Evolutionary conservation across 2,113 vertebrate species (phyloP).

Genomic region (Peromyscus californicus): DNA sequence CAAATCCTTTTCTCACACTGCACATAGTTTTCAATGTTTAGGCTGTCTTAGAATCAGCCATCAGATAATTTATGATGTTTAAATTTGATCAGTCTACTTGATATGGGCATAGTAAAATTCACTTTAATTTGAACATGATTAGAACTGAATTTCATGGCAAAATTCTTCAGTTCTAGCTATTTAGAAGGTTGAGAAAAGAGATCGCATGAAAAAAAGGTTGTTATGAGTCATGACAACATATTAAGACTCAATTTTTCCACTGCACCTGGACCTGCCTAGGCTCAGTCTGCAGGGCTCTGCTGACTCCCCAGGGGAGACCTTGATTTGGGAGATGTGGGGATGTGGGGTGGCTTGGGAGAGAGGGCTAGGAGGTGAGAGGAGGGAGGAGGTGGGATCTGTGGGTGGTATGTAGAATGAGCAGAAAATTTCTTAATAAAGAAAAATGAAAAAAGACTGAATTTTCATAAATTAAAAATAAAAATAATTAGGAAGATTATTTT

Average conservation of each 20-base stretch:
- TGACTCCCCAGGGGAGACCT: too few relatives aligned
- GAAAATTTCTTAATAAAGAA: too few relatives aligned
- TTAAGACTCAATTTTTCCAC: too few relatives aligned
- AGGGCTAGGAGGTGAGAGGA: too few relatives aligned
- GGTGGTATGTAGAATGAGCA: too few relatives aligned
- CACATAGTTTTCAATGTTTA: background rate
- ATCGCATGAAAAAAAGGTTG: background rate
- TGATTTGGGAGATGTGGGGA: too few relatives aligned
- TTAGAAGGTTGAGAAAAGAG: background rate
- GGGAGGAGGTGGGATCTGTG: too few relatives aligned
- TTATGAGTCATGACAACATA: background rate
- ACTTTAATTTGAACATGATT: background rate
- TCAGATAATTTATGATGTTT: background rate
- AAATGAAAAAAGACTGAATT: too few relatives aligned
- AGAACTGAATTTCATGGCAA: background rate
- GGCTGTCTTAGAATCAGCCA: background rate
- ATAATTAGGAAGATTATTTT: background rate
- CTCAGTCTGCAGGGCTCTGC: too few relatives aligned
- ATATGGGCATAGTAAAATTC: background rate
- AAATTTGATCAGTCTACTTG: background rate
- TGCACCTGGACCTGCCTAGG: too few relatives aligned
- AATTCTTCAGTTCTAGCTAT: too few relatives aligned
- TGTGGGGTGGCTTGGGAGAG: too few relatives aligned
- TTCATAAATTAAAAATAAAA: conserved; percentile 10
- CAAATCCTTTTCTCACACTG: background rate